Conservation (phyloP, 2,797 vertebrate genomes). For the Mormyrops attenuatus region DNA sequence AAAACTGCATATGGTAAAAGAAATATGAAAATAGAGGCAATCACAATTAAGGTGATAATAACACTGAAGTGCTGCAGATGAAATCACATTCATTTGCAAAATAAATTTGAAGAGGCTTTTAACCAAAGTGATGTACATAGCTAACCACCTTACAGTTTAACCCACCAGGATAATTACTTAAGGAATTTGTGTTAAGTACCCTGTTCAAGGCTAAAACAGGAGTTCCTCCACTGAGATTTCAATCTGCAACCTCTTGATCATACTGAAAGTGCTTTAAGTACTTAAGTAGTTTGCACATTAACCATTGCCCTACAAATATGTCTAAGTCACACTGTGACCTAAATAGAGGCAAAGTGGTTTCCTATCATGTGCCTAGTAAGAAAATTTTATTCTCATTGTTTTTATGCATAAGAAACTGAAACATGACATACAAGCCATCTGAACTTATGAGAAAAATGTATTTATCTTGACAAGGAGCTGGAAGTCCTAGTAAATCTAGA, state of each 20-base stretch:
- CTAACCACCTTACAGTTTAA: constrained; percentile 10
- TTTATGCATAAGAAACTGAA: background rate
- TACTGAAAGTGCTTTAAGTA: background rate
- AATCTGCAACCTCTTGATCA: constrained; percentile 3
- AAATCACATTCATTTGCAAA: constrained; percentile 11
- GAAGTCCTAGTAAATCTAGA: background rate
- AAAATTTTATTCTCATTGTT: background rate
- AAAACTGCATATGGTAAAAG: background rate
- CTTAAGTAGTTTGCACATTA: constrained; percentile 2
- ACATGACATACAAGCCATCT: background rate
- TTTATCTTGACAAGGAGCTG: background rate
- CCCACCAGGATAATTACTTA: constrained; percentile 4
- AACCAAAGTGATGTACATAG: constrained; percentile 10
- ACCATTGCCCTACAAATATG: background rate
- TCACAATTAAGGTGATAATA: background rate
- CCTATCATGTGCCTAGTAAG: background rate
- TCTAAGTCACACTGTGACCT: background rate
- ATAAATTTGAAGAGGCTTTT: constrained; percentile 9
- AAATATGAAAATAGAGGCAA: background rate
- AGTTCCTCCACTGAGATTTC: background rate
- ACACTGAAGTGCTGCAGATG: constrained; percentile 6
- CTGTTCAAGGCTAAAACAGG: constrained; percentile 3
- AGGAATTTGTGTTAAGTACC: background rate
- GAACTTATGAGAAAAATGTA: background rate
- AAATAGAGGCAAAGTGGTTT: background rate